Evolutionary conservation across 1,140 invertebrate species (phyloP).

Genomic region (Saxidomus purpurata): DNA sequence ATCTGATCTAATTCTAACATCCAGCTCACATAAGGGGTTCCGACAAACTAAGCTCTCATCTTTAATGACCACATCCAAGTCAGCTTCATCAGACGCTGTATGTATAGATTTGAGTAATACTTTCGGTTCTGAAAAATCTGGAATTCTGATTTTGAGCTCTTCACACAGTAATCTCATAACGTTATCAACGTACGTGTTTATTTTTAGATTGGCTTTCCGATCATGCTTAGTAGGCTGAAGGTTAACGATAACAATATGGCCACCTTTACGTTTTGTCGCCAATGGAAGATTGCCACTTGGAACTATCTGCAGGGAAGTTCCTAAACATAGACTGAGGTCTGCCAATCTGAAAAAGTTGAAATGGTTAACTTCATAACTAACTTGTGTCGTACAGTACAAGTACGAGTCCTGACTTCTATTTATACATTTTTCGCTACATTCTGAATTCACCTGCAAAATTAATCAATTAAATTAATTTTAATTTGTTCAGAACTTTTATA

Average conservation of each 20-base stretch:
- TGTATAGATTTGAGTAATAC: slow-evolving; percentile 76
- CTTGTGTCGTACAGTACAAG: neutral
- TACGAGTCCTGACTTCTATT: no score
- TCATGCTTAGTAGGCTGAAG: slow-evolving; percentile 99
- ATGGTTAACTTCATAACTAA: slow-evolving; percentile 44
- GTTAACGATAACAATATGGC: slow-evolving; percentile 97
- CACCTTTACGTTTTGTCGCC: slow-evolving; percentile 95
- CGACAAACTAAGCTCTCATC: slow-evolving; percentile 59
- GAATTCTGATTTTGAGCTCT: slow-evolving; percentile 77
- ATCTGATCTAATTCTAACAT: slow-evolving; percentile 28
- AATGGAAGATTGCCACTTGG: slow-evolving; percentile 98
- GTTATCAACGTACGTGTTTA: slow-evolving; percentile 96
- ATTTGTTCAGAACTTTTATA: no score
- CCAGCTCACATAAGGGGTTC: neutral
- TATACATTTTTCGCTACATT: no score
- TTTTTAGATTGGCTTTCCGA: slow-evolving; percentile 95
- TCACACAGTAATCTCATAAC: slow-evolving; percentile 91
- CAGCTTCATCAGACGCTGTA: slow-evolving; percentile 70
- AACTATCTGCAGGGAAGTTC: slow-evolving; percentile 98
- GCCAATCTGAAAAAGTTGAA: slow-evolving; percentile 90
- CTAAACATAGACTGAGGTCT: slow-evolving; percentile 97
- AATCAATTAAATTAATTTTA: no score
- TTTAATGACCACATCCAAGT: slow-evolving; percentile 64
- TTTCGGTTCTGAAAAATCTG: slow-evolving; percentile 71
- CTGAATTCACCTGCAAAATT: no score